Evolutionary conservation across 2,113 vertebrate genomes (phyloP), one percentile per base, ranked within the genome.

Genomic region (Passerina amoena): DNA sequence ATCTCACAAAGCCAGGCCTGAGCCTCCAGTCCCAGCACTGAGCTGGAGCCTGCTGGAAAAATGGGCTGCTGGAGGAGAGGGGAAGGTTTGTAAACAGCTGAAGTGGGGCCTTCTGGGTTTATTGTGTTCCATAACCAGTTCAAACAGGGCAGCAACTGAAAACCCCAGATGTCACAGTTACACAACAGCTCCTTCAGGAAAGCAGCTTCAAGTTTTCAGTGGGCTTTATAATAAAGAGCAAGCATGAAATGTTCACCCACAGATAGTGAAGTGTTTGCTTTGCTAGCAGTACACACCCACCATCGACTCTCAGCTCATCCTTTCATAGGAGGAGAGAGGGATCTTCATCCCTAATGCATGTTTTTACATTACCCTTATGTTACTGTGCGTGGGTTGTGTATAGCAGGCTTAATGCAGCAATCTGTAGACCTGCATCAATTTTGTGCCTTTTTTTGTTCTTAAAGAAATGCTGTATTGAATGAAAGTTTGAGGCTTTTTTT

Each of bases 321-420:
- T 95, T 92, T 95, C 78, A 80, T 3, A 71, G 65, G 33, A 37
- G n/a, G 18, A 96, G 94, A 96, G 88, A 90, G 87, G 69, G 48
- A 94, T 92, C 75, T 90, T 85, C 68, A 94, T 90, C 79, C 68
- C 63, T 97, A 97, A 97, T 97, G 93, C 97, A 95, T 89, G 82
- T 94, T 96, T 96, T 94, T 82, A 69, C 81, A 85, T 94, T 92
- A 94, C 88, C 77, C 88, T 94, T 96, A 45, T 81, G 57, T 42
- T 89, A 47, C 12, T 93, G 69, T 93, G 88, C 0, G 83, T 96
- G 94, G 95, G 96, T 40, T 94, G 91, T 94, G 60, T 87, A 76
- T n/a, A 86, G 69, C 86, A 95, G 94, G 68, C 93, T 92, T 96
- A 96, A 97, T 97, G 94, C 92, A 94, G 90, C 95, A 95, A 95